Percentiles rank a stretch among this genome's conserved stretches.
phyloP scores from a whole-genome alignment of 2,888 invertebrate species.

The Pherbina coryleti region DNA sequence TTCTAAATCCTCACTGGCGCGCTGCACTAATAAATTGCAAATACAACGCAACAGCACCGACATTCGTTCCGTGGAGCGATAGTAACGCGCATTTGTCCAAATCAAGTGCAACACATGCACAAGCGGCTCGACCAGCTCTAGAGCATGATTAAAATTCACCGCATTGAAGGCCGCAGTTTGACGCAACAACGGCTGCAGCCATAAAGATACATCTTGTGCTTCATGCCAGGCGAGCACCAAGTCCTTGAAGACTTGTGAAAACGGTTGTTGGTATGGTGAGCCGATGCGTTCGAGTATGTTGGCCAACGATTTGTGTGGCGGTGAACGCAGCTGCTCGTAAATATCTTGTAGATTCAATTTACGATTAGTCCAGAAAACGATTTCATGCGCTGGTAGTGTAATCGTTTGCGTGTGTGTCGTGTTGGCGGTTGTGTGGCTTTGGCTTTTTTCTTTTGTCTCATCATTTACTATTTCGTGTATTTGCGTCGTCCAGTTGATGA shows the following conservation, averaged over 20 bases:
- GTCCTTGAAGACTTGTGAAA: slow-evolving; percentile 83
- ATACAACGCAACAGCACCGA: slow-evolving; percentile 84
- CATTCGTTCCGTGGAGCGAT: slow-evolving; percentile 76
- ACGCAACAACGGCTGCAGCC: slow-evolving; percentile 80
- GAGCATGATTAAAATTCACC: slow-evolving; percentile 78
- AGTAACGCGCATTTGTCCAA: slow-evolving; percentile 88
- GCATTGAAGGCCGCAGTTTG: slow-evolving; percentile 74
- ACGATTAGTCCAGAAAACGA: slow-evolving; percentile 85
- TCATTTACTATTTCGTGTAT: slow-evolving; percentile 72
- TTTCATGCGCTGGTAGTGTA: slow-evolving; percentile 77
- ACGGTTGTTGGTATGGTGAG: slow-evolving; percentile 84
- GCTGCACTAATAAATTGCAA: slow-evolving; percentile 84
- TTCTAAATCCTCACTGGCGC: slow-evolving; percentile 82
- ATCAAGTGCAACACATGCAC: slow-evolving; percentile 87
- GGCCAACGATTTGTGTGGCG: slow-evolving; percentile 85
- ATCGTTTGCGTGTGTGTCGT: slow-evolving; percentile 39
- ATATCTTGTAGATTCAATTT: slow-evolving; percentile 87
- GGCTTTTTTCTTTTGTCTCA: slow-evolving; percentile 44
- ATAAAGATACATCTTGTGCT: slow-evolving; percentile 85
- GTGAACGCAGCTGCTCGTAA: slow-evolving; percentile 85
- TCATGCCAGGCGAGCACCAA: slow-evolving; percentile 83
- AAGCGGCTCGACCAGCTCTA: slow-evolving; percentile 75
- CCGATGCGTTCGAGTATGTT: slow-evolving; percentile 81
- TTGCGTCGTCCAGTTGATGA: slow-evolving; percentile 90
- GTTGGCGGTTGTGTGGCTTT: slow-evolving; percentile 12